Evolutionary conservation across 92 coral and sea anemone species (phyloP).

Genomic region (Metridium senile): DNA sequence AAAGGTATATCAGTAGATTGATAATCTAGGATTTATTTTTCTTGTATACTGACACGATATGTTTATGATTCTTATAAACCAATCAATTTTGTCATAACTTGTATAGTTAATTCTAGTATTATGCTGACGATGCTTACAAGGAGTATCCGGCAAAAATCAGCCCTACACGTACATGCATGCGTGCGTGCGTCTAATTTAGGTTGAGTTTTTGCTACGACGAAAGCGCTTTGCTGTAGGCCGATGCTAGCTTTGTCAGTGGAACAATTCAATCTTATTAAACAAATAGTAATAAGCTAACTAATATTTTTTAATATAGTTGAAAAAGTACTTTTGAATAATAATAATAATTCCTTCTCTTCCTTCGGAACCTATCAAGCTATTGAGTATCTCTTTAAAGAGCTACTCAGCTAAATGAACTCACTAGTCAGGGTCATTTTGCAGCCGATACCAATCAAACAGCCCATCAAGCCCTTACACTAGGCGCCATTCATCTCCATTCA

Average conservation of each 20-base stretch:
- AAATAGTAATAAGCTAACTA: too few species aligned
- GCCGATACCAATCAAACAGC: slow-evolving; percentile 33
- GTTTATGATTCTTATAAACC: background rate
- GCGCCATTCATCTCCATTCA: slow-evolving; percentile 40
- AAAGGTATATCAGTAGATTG: background rate
- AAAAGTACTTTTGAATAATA: background rate
- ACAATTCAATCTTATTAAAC: too few species aligned
- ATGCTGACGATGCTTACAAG: too few species aligned
- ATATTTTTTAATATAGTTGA: too few species aligned
- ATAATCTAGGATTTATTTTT: background rate
- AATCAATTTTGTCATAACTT: background rate
- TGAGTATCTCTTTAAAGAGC: background rate
- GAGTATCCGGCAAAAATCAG: too few species aligned
- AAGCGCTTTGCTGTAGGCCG: too few species aligned
- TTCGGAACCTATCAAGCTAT: background rate
- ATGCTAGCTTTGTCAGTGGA: too few species aligned
- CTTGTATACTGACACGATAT: background rate
- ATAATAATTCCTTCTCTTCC: background rate
- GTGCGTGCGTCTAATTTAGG: too few species aligned
- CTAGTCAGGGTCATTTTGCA: slow-evolving; percentile 15
- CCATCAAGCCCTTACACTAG: slow-evolving; percentile 6
- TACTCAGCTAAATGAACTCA: slow-evolving; percentile 10
- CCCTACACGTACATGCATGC: too few species aligned
- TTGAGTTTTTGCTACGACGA: too few species aligned
- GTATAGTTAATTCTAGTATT: background rate